These are phyloP conservation scores for Drosophila macrospina DNA, from an alignment of 2,888 invertebrate genomes.

Conservation along the genomic window DNA sequence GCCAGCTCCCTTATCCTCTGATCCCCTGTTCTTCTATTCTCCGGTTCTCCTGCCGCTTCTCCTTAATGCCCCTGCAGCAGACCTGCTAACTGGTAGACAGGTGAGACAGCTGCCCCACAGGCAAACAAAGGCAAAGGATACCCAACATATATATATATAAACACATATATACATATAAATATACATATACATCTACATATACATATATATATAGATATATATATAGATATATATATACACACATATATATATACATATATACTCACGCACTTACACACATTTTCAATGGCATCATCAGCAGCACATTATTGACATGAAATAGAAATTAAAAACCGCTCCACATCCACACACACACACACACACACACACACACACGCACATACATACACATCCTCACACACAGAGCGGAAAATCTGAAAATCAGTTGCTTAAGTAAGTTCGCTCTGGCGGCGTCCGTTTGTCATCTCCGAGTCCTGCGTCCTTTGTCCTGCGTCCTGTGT, in stretches of 20 bases:
- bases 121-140: slow-evolving; percentile 40
- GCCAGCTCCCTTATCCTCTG: slow-evolving; percentile 11
- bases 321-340: slow-evolving; percentile 57
- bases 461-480: slow-evolving; percentile 40
- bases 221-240: slow-evolving; percentile 19
- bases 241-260: neutral
- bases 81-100: slow-evolving; percentile 16
- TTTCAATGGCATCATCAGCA: slow-evolving; percentile 54
- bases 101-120: slow-evolving; percentile 32
- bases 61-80: neutral
- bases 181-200: slow-evolving; percentile 16
- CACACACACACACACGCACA: slow-evolving; percentile 14
- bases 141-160: slow-evolving; percentile 22
- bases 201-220: neutral
- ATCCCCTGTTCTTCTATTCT: too few species aligned
- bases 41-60: too few species aligned
- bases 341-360: slow-evolving; percentile 16
- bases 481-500: slow-evolving; percentile 32
- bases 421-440: slow-evolving; percentile 76
- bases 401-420: slow-evolving; percentile 71
- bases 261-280: slow-evolving; percentile 2
- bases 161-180: neutral
- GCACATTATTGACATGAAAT: slow-evolving; percentile 61
- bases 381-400: slow-evolving; percentile 12
- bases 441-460: slow-evolving; percentile 43